phyloP scores from a whole-genome alignment of 1,140 invertebrate genomes.

The Argopecten irradians region DNA sequence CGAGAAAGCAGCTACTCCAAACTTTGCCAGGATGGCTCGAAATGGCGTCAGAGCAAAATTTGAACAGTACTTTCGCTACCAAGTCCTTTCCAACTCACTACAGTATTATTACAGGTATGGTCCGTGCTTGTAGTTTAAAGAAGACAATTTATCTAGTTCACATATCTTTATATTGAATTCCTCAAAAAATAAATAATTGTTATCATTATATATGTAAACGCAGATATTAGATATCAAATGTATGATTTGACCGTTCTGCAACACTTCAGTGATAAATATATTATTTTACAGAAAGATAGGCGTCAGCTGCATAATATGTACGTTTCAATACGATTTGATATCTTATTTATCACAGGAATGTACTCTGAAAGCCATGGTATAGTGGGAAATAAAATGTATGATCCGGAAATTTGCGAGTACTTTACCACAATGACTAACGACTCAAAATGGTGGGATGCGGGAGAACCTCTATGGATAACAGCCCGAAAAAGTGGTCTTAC shows the following conservation, averaged over 20 bases:
- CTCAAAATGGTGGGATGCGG: constrained; percentile 26
- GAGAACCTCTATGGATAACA: constrained; percentile 24
- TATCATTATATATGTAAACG: too few species aligned
- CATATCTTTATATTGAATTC: too few species aligned
- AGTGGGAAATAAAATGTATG: constrained; percentile 26
- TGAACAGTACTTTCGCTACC: constrained; percentile 81
- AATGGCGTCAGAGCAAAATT: not conserved
- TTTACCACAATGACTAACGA: not conserved
- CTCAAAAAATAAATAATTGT: too few species aligned
- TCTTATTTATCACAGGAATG: not conserved
- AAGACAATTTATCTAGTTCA: too few species aligned
- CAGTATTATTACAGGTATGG: constrained; percentile 85
- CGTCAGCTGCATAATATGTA: too few species aligned
- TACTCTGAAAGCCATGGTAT: constrained; percentile 17
- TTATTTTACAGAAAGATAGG: too few species aligned
- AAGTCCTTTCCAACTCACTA: constrained; percentile 89
- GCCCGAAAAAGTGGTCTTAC: constrained; percentile 14
- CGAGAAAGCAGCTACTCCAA: constrained; percentile 48
- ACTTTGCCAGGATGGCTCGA: constrained; percentile 34
- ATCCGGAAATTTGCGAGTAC: constrained; percentile 13
- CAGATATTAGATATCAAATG: too few species aligned
- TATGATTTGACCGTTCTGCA: too few species aligned
- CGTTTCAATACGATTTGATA: too few species aligned
- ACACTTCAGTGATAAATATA: too few species aligned
- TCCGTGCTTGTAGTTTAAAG: too few species aligned